These are phyloP conservation scores for Dryococelus australis DNA, from an alignment of 2,888 invertebrate genomes.

Conservation along the genomic window DNA sequence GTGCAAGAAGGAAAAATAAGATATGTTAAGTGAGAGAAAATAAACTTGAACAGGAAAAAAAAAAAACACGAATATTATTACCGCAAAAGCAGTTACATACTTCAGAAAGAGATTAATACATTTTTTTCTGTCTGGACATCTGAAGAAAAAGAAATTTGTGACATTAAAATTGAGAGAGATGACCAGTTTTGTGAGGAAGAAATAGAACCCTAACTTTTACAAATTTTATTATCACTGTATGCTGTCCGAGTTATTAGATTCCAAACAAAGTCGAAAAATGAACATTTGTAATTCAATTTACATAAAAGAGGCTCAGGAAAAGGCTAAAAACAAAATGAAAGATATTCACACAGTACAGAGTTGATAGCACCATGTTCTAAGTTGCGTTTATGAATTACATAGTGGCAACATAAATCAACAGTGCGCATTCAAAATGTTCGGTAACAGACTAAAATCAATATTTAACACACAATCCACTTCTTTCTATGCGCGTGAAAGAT, in stretches of 20 bases:
- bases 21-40: not conserved
- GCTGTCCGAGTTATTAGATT: not conserved
- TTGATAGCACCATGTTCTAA: too few relatives aligned
- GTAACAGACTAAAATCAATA: too few relatives aligned
- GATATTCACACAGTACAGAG: too few relatives aligned
- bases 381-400: too few relatives aligned
- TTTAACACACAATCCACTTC: too few relatives aligned
- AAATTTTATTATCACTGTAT: slow-evolving; percentile 11
- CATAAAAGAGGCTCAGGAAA: too few relatives aligned
- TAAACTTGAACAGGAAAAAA: not conserved
- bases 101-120: slow-evolving; percentile 20
- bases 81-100: slow-evolving; percentile 37
- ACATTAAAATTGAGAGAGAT: not conserved
- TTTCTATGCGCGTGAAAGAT: too few relatives aligned
- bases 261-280: not conserved
- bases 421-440: too few relatives aligned
- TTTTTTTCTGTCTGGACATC: slow-evolving; percentile 26
- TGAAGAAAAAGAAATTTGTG: not conserved
- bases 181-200: slow-evolving; percentile 1
- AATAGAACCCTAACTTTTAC: not conserved
- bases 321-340: too few relatives aligned
- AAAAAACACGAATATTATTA: not conserved
- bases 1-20: not conserved
- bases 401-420: too few relatives aligned
- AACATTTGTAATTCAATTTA: not conserved